A percentile compares a stretch with the other conserved stretches of the same genome.
Evolutionary conservation across 2,113 vertebrate genomes (phyloP).

Genomic region (Podiceps cristatus): DNA sequence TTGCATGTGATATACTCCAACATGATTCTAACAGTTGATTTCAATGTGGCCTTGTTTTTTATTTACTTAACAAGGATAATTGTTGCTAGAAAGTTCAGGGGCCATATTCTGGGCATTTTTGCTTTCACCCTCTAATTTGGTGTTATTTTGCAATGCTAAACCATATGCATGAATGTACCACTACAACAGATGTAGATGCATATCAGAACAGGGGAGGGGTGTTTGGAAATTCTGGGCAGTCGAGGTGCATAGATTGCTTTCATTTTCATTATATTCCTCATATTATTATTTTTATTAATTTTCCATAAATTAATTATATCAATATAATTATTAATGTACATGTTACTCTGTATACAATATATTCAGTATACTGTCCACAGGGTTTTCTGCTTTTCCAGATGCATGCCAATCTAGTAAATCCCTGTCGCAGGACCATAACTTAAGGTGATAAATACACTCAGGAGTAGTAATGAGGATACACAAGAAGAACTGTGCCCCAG

Average conservation of each 20-base stretch:
- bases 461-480: background rate
- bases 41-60: background rate
- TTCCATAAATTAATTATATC: background rate
- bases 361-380: background rate
- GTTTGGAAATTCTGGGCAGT: background rate
- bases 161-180: background rate
- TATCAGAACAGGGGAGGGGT: background rate
- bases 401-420: background rate
- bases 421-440: background rate
- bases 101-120: background rate
- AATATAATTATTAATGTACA: background rate
- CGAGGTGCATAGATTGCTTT: background rate
- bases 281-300: background rate
- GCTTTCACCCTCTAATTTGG: background rate
- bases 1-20: background rate
- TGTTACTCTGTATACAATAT: background rate
- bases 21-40: background rate
- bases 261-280: background rate
- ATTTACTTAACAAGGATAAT: background rate
- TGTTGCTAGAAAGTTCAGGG: constrained; percentile 2
- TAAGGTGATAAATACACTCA: background rate
- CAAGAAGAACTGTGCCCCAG: background rate
- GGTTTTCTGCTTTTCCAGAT: background rate
- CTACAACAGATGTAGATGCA: background rate
- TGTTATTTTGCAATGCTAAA: background rate